Percentiles rank a stretch among this genome's conserved stretches.
These are phyloP conservation scores for Gulo gulo DNA, from an alignment of 2,113 vertebrate genomes.

Conservation along the genomic window DNA sequence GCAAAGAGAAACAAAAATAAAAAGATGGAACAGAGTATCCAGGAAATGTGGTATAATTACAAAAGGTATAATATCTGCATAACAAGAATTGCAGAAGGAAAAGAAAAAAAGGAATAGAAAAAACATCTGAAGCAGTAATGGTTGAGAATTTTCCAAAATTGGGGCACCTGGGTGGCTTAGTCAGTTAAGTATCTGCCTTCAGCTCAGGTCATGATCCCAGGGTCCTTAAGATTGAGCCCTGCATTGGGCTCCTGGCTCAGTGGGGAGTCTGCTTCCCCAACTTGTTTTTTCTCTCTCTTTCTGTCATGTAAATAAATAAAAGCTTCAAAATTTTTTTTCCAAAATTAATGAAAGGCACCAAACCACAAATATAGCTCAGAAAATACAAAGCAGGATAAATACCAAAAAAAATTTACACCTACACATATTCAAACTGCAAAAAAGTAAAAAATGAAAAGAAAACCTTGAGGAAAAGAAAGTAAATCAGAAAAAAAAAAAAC, in stretches of 20 bases:
- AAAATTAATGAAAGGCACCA: background rate
- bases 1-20: background rate
- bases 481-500: background rate
- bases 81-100: background rate
- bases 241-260: background rate
- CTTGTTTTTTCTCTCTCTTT: background rate
- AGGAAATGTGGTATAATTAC: background rate
- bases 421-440: background rate
- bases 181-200: background rate
- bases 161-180: background rate
- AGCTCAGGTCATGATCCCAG: background rate
- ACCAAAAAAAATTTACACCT: background rate
- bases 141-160: background rate
- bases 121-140: background rate
- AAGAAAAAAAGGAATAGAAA: background rate
- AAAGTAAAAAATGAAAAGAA: background rate
- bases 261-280: background rate
- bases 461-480: background rate
- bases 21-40: background rate
- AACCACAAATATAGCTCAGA: background rate
- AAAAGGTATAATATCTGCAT: background rate
- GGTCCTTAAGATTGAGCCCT: background rate
- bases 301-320: background rate
- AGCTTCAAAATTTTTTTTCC: background rate
- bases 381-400: background rate